These are phyloP conservation scores for Phalacrocorax brasilianus DNA, from an alignment of 2,113 vertebrate species.

Conservation along the genomic window DNA sequence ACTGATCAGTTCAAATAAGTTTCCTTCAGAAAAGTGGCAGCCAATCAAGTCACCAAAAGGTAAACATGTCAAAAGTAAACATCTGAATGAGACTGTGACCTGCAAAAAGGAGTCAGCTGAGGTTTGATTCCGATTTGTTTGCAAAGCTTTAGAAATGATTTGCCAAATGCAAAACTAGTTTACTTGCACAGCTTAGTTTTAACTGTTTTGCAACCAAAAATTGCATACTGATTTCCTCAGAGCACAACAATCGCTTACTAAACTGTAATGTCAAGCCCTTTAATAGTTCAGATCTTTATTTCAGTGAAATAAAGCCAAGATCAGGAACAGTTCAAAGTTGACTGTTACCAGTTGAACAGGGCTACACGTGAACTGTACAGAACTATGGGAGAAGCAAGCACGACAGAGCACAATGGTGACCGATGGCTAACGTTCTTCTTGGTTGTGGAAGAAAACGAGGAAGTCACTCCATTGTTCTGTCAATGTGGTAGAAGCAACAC, in stretches of 20 bases:
- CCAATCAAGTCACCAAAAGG: not conserved
- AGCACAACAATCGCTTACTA: not conserved
- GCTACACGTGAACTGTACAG: not conserved
- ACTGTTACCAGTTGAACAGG: not conserved
- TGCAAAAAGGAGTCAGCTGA: not conserved
- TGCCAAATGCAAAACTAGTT: not conserved
- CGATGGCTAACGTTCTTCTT: accelerated
- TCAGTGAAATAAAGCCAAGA: not conserved
- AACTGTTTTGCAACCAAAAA: not conserved
- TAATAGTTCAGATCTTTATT: not conserved
- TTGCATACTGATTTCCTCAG: not conserved
- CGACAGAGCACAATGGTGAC: accelerated
- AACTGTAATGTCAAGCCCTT: not conserved
- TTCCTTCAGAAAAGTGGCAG: not conserved
- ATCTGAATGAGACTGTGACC: not conserved
- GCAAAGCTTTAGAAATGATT: not conserved
- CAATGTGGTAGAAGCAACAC: not conserved
- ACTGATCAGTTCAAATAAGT: not conserved
- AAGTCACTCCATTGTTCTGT: not conserved
- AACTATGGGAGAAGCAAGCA: not conserved
- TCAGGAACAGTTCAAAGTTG: not conserved
- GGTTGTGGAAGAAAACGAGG: not conserved
- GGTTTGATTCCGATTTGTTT: not conserved
- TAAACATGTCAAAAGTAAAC: not conserved
- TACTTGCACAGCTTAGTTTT: not conserved